Percentiles rank a stretch among this genome's conserved stretches.
Evolutionary conservation across 2,797 vertebrate species (phyloP).

Genomic region (Perodicticus potto): DNA sequence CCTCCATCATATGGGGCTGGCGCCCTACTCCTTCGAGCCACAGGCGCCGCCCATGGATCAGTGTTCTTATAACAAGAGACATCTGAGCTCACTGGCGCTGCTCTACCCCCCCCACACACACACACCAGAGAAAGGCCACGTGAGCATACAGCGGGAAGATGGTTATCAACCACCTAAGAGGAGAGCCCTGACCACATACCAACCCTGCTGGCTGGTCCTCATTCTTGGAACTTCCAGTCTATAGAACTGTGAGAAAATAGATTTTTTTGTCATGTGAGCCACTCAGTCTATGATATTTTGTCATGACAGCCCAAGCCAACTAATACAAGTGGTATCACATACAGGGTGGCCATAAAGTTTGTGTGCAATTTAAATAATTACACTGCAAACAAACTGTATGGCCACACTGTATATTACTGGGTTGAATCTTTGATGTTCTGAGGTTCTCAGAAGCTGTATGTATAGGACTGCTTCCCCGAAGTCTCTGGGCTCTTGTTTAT

Average conservation of each 20-base stretch:
- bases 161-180: no score
- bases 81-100: neutral
- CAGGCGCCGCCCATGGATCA: neutral
- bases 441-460: neutral
- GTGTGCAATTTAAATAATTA: no score
- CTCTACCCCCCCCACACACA: neutral
- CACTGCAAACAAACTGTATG: no score
- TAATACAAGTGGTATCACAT: neutral
- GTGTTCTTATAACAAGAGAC: neutral
- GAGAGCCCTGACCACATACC: neutral
- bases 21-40: no score
- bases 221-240: neutral
- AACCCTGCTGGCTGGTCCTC: neutral
- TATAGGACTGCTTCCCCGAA: neutral
- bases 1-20: no score
- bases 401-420: no score
- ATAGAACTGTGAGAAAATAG: neutral
- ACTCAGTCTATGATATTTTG: no score
- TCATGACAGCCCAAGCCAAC: neutral
- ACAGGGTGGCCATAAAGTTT: neutral
- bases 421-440: neutral
- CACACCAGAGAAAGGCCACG: neutral
- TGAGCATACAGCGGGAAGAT: neutral
- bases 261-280: neutral
- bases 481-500: neutral